phyloP scores from a whole-genome alignment of 2,113 vertebrate species.

The Lipotes vexillifer region DNA sequence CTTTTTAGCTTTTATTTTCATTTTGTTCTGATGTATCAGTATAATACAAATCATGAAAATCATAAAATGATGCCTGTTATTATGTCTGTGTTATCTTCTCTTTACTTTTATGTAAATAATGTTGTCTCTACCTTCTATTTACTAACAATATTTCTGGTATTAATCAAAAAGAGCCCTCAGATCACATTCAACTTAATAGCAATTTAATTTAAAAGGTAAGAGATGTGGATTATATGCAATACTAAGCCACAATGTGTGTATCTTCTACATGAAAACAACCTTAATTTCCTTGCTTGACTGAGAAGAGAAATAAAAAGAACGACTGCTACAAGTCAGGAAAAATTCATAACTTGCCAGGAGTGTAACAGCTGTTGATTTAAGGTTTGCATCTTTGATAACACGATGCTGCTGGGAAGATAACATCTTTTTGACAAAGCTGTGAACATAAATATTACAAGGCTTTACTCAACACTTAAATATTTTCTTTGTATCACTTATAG shows the following conservation, averaged over 20 bases:
- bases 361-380: conserved; percentile 84
- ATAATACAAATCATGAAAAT: conserved; percentile 23
- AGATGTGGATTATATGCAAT: conserved; percentile 29
- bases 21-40: background rate
- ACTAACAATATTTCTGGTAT: conserved; percentile 57
- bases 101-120: conserved; percentile 61
- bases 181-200: conserved; percentile 51
- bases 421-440: conserved; percentile 79
- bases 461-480: conserved; percentile 77
- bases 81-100: background rate
- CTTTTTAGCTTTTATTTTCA: conserved; percentile 37
- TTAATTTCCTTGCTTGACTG: conserved; percentile 62
- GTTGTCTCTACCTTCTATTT: conserved; percentile 29
- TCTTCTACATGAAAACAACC: conserved; percentile 62
- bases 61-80: conserved; percentile 24
- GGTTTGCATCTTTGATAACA: conserved; percentile 76
- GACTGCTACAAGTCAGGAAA: conserved; percentile 80
- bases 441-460: conserved; percentile 78
- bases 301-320: conserved; percentile 57
- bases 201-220: conserved; percentile 66
- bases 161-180: conserved; percentile 48
- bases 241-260: conserved; percentile 28
- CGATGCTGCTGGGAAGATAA: conserved; percentile 76
- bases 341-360: conserved; percentile 82
- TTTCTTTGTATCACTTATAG: conserved; percentile 73